Conservation (phyloP, 2,888 invertebrate genomes). For the Cinara cedri region DNA sequence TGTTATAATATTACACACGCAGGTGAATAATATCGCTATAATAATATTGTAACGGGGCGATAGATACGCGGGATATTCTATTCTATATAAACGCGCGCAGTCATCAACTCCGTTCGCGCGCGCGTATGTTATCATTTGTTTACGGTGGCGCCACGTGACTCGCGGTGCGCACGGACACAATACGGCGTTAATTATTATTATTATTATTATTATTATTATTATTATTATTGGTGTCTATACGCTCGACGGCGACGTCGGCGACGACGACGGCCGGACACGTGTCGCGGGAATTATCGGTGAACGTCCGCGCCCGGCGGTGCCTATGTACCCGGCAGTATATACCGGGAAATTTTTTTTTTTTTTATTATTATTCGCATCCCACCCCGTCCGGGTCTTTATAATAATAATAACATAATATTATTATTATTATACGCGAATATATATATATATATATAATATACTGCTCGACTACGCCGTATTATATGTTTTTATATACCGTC, state of each 20-base stretch:
- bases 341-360: slow-evolving; percentile 27
- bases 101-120: background rate
- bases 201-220: slow-evolving; percentile 39
- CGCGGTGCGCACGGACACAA: slow-evolving; percentile 42
- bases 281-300: slow-evolving; percentile 8
- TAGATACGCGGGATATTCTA: background rate
- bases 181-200: slow-evolving; percentile 56
- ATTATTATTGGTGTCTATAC: slow-evolving; percentile 11
- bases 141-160: slow-evolving; percentile 55
- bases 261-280: slow-evolving; percentile 25
- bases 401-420: background rate
- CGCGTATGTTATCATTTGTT: slow-evolving; percentile 49
- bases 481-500: too few relatives aligned
- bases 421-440: too few relatives aligned
- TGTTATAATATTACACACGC: background rate
- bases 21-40: background rate
- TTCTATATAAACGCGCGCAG: background rate
- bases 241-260: background rate
- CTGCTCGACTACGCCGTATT: too few relatives aligned
- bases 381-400: slow-evolving; percentile 4
- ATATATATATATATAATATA: background rate
- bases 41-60: background rate
- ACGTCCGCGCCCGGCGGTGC: slow-evolving; percentile 4
- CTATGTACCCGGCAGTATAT: background rate
- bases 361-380: background rate